A percentile compares a stretch with the other conserved stretches of the same genome.
Evolutionary conservation across 2,113 vertebrate species (phyloP).

Genomic region (Grammomys dolichurus): DNA sequence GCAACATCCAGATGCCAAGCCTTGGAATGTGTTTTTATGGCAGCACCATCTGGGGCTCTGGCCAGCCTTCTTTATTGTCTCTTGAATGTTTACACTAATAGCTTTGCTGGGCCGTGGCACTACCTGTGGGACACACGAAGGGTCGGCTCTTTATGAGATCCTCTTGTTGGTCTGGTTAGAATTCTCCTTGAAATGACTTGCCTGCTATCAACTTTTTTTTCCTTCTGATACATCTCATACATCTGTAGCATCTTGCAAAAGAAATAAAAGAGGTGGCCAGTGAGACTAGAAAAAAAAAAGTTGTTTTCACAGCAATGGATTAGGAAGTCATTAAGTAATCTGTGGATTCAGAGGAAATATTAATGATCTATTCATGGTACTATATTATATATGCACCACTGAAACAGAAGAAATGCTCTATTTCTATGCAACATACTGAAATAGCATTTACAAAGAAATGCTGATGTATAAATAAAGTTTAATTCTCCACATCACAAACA

Average conservation of each 20-base stretch:
- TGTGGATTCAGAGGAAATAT: background rate
- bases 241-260: slow-evolving; percentile 32
- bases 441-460: background rate
- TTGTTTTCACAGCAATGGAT: background rate
- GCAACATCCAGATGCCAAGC: slow-evolving; percentile 86
- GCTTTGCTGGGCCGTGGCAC: slow-evolving; percentile 60
- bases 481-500: background rate
- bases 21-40: slow-evolving; percentile 82
- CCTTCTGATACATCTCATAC: slow-evolving; percentile 67
- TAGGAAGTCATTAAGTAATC: background rate
- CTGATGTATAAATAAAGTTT: background rate
- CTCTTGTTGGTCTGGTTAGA: slow-evolving; percentile 69
- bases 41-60: slow-evolving; percentile 83
- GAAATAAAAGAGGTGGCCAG: slow-evolving; percentile 73
- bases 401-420: background rate
- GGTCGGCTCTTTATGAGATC: slow-evolving; percentile 60
- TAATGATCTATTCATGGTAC: background rate
- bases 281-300: background rate
- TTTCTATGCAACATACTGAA: background rate
- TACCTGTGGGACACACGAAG: slow-evolving; percentile 65
- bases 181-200: slow-evolving; percentile 69
- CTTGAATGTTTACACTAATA: slow-evolving; percentile 76
- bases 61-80: slow-evolving; percentile 78
- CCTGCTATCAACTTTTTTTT: slow-evolving; percentile 57
- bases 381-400: background rate